These are phyloP conservation scores for Smittia sp. DNA, from an alignment of 2,888 invertebrate species.

Conservation along the genomic window DNA sequence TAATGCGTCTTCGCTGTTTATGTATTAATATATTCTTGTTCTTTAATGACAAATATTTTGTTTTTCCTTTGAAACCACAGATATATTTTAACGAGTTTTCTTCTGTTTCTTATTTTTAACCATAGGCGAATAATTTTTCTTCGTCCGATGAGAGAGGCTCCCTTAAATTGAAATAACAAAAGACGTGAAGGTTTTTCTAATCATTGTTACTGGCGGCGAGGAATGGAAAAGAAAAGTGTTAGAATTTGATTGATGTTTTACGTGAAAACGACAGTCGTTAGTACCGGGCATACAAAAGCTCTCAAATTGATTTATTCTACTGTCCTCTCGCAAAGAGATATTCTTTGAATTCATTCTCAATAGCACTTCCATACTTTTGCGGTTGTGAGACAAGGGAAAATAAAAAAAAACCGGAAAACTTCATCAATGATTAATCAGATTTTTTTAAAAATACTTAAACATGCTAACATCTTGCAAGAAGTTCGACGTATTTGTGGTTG, in stretches of 20 bases:
- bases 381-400: neutral
- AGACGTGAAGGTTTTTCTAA: neutral
- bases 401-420: neutral
- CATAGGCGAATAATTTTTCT: neutral
- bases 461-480: too few relatives aligned
- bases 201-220: neutral
- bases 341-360: neutral
- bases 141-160: neutral
- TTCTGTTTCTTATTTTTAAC: constrained; percentile 12
- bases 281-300: constrained; percentile 5
- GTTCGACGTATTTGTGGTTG: too few relatives aligned
- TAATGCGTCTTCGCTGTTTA: neutral
- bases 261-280: neutral
- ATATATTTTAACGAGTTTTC: constrained; percentile 46
- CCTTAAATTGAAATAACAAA: neutral
- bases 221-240: neutral
- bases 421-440: too few relatives aligned
- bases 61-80: constrained; percentile 44
- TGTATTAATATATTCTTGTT: constrained; percentile 30
- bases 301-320: neutral
- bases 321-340: neutral
- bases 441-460: too few relatives aligned
- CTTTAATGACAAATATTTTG: neutral
- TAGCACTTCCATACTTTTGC: neutral
- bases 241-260: constrained; percentile 32